Percentiles rank a stretch among this genome's conserved stretches.
Conservation (phyloP, 1,140 invertebrate species). For the Thereuonema tuberculata region DNA sequence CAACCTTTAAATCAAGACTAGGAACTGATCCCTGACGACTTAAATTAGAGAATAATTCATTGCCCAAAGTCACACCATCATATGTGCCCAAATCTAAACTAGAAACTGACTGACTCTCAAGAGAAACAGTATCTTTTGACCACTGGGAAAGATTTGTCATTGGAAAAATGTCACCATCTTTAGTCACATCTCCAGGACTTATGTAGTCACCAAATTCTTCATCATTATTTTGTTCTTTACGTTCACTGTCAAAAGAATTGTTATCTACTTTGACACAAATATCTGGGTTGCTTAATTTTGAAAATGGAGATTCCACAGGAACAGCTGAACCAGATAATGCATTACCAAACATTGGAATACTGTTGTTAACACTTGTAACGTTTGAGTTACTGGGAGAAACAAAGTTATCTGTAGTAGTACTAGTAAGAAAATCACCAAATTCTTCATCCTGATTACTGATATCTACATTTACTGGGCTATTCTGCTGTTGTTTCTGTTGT, state of each 20-base stretch:
- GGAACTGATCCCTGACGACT: not conserved
- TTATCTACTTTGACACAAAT: not conserved
- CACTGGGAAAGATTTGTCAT: not conserved
- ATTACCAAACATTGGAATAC: no score
- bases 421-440: not conserved
- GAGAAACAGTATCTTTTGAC: not conserved
- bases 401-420: not conserved
- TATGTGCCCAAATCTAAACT: not conserved
- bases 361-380: not conserved
- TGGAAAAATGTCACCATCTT: no score
- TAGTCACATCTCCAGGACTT: not conserved
- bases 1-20: not conserved
- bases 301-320: not conserved
- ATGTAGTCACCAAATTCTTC: not conserved
- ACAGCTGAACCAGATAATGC: no score
- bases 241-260: not conserved
- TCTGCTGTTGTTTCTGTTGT: not conserved
- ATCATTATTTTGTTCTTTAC: not conserved
- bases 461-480: no score
- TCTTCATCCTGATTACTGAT: not conserved
- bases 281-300: no score
- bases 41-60: not conserved
- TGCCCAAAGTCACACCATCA: not conserved
- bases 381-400: not conserved
- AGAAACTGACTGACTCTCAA: not conserved